Evolutionary conservation across 2,113 vertebrate genomes (phyloP).

Genomic region (Okapia johnstoni): DNA sequence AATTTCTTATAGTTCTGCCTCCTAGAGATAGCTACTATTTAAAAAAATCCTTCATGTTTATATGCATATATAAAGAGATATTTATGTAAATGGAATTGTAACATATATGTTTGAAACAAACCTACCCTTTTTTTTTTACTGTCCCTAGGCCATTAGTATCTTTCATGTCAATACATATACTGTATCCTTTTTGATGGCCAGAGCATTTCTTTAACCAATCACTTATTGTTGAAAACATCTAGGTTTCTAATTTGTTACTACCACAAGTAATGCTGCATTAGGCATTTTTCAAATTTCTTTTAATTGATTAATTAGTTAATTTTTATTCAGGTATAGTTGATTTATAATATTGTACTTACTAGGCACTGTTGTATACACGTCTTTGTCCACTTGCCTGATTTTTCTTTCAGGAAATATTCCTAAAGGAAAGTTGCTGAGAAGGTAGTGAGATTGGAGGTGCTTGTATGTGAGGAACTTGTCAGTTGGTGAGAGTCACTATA

Average conservation of each 20-base stretch:
- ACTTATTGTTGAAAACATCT: neutral
- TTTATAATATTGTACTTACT: neutral
- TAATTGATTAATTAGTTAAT: neutral
- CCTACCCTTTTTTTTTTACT: neutral
- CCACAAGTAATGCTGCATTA: neutral
- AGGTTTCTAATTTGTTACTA: conserved; percentile 3
- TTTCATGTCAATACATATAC: neutral
- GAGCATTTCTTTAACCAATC: neutral
- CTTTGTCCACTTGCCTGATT: neutral
- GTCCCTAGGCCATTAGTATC: neutral
- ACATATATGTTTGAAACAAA: neutral
- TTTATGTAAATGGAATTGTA: neutral
- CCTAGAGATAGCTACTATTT: neutral
- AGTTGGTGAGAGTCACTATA: neutral
- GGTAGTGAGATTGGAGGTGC: neutral
- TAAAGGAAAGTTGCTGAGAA: neutral
- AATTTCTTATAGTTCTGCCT: neutral
- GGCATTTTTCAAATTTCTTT: neutral
- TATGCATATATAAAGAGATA: neutral
- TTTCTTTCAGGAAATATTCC: neutral
- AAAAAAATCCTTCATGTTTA: neutral
- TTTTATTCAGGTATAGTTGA: neutral
- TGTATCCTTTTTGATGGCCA: neutral
- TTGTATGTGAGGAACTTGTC: neutral
- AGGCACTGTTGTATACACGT: neutral